A percentile compares a stretch with the other conserved stretches of the same genome.
Evolutionary conservation across 2,888 invertebrate genomes (phyloP).

Genomic region (Morpho helenor): DNA sequence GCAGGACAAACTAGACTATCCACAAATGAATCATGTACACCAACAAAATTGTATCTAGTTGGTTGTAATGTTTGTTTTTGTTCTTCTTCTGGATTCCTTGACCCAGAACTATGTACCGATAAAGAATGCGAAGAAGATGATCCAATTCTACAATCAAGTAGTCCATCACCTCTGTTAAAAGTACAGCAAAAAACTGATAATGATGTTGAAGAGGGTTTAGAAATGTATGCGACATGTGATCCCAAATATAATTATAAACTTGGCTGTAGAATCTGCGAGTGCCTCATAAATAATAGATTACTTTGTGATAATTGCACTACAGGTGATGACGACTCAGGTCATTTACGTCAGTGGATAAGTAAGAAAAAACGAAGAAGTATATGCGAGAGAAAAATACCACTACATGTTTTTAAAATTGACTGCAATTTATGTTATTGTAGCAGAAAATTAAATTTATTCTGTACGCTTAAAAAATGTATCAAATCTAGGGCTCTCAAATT

Average conservation of each 20-base stretch:
- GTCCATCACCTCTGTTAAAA: neutral
- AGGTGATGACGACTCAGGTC: neutral
- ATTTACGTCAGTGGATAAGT: neutral
- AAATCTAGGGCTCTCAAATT: conserved; percentile 4
- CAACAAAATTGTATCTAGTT: conserved; percentile 48
- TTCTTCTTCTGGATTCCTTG: conserved; percentile 39
- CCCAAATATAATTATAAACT: conserved; percentile 57
- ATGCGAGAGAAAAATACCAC: conserved; percentile 38
- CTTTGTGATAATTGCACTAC: conserved; percentile 55
- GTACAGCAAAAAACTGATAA: conserved; percentile 3
- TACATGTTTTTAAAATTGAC: conserved; percentile 55
- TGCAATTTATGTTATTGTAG: conserved; percentile 79
- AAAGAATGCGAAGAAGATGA: conserved; percentile 41
- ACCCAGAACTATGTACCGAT: conserved; percentile 47
- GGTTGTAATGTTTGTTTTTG: conserved; percentile 63
- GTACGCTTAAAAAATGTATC: conserved; percentile 59
- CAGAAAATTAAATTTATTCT: conserved; percentile 51
- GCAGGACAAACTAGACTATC: conserved; percentile 28
- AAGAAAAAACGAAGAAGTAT: conserved; percentile 28
- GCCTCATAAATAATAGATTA: conserved; percentile 67
- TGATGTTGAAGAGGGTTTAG: conserved; percentile 26
- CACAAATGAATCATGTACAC: conserved; percentile 38
- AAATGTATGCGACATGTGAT: conserved; percentile 57
- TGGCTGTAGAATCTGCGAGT: conserved; percentile 75
- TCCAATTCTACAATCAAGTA: conserved; percentile 22